Conservation (phyloP, 2,888 invertebrate species). For the Epiperipatus broadwayi region DNA sequence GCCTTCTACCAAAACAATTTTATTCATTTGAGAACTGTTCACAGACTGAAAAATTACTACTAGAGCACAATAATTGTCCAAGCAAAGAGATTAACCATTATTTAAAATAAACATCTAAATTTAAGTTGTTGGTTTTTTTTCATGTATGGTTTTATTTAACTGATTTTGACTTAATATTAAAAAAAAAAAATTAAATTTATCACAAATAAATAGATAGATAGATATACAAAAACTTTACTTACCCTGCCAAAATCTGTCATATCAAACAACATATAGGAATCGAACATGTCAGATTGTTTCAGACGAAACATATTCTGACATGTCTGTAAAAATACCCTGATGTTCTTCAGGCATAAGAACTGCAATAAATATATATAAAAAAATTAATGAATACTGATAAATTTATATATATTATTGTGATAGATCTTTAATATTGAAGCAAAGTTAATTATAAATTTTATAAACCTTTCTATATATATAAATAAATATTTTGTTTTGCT, state of each 20-base stretch:
- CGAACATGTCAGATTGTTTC: slow-evolving; percentile 68
- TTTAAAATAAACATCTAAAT: too few relatives aligned
- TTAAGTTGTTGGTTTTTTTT: too few relatives aligned
- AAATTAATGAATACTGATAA: neutral
- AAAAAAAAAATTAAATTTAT: too few relatives aligned
- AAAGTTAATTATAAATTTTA: slow-evolving; percentile 6
- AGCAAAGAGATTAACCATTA: too few relatives aligned
- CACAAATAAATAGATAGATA: too few relatives aligned
- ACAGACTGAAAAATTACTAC: too few relatives aligned
- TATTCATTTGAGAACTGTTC: too few relatives aligned
- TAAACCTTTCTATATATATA: neutral
- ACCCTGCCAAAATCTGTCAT: slow-evolving; percentile 79
- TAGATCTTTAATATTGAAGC: slow-evolving; percentile 1
- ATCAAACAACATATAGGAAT: slow-evolving; percentile 85
- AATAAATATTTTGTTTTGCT: slow-evolving; percentile 8
- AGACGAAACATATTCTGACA: slow-evolving; percentile 67
- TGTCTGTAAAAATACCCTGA: slow-evolving; percentile 68
- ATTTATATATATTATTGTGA: neutral
- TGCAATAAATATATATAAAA: slow-evolving; percentile 33
- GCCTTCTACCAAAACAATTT: too few relatives aligned
- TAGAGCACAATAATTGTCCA: too few relatives aligned
- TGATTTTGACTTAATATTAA: too few relatives aligned
- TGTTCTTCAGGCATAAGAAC: slow-evolving; percentile 90
- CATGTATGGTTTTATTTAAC: too few relatives aligned
- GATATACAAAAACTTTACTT: slow-evolving; percentile 16